Base-by-base conservation (phyloP, 1,140 invertebrate species). In the Hermatobates lingyangjiaoensis region DNA sequence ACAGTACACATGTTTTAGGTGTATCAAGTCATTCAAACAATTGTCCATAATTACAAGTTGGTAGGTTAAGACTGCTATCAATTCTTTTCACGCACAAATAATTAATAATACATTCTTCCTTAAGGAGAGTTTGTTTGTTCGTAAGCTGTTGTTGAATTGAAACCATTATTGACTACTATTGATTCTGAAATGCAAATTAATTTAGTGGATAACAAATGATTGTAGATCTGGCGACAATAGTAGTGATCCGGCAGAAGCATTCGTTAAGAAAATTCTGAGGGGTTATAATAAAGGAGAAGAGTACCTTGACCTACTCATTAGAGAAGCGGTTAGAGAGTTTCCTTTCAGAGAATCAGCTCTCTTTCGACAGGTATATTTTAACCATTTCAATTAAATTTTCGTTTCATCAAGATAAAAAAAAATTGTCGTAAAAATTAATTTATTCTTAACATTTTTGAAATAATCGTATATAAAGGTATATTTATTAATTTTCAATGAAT, bases 241-340 rank as follows among this genome's bases (percentile, higher is more conserved):
- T 54, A 68, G 71, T 53, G 82, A 85, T 58, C 71, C 76, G 45
- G 68, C 82, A 1, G 82, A 86, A 63, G 59, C 80, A 30, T 76
- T 86, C 57, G 70, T 79, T n/a, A 77, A 76, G 57, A 81, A 80
- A 51, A 70, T 60, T 28, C 50, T 59, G 30, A 54, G 53, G 46
- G 58, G 46, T 45, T n/a, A n/a, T n/a, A 38, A 21, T 1, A 39
- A 55, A 20, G 78, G 81, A 51, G 73, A 85, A 40, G 83, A 89
- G 54, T 79, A 79, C 54, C 75, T 90, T 61, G 88, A 92, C 61
- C 70, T 71, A 25, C 80, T 94, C 57, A 64, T 97, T 3, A 75
- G 87, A 44, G 85, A 93, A 62, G 76, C 77, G 42, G 76, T 95
- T 0, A 74, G 87, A 45, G 79, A 87, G 57, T 97, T 94, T 66